phyloP scores from a whole-genome alignment of 2,113 vertebrate species.

The Siniperca knerii region DNA sequence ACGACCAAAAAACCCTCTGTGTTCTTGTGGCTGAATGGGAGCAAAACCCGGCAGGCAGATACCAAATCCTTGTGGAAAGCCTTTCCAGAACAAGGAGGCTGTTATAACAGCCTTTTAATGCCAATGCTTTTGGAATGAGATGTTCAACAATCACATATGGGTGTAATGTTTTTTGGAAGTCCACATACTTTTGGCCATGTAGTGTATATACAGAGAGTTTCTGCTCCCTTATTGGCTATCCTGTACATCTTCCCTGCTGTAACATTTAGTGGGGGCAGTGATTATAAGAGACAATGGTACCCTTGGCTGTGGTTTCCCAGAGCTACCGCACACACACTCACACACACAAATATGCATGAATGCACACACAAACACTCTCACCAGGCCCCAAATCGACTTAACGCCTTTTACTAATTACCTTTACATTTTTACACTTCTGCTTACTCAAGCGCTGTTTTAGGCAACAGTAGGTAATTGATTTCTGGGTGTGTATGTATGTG shows the following conservation, averaged over 20 bases:
- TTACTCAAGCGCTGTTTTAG: conserved; percentile 62
- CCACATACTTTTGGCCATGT: neutral
- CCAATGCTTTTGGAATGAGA: neutral
- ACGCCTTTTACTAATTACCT: conserved; percentile 73
- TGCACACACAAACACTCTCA: conserved; percentile 48
- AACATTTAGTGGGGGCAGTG: conserved; percentile 40
- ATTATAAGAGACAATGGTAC: conserved; percentile 38
- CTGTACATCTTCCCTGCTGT: conserved; percentile 21
- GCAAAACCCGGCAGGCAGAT: neutral
- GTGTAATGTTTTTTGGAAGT: neutral
- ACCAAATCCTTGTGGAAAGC: neutral
- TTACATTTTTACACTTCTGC: conserved; percentile 76
- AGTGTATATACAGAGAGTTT: neutral
- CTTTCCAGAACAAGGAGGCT: neutral
- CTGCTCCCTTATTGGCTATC: conserved; percentile 1
- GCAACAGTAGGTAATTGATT: conserved; percentile 70
- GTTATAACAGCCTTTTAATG: neutral
- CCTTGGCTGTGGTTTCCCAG: conserved; percentile 51
- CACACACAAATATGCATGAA: conserved; percentile 42
- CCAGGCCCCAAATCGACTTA: conserved; percentile 62
- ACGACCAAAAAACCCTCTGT: neutral
- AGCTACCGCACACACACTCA: conserved; percentile 21
- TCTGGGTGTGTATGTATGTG: conserved; percentile 5
- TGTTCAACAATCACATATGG: neutral
- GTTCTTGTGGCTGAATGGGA: neutral